Percentiles rank a stretch among this genome's conserved stretches.
Evolutionary conservation across 2,797 vertebrate species (phyloP).

Genomic region (Gallinago solitaria): DNA sequence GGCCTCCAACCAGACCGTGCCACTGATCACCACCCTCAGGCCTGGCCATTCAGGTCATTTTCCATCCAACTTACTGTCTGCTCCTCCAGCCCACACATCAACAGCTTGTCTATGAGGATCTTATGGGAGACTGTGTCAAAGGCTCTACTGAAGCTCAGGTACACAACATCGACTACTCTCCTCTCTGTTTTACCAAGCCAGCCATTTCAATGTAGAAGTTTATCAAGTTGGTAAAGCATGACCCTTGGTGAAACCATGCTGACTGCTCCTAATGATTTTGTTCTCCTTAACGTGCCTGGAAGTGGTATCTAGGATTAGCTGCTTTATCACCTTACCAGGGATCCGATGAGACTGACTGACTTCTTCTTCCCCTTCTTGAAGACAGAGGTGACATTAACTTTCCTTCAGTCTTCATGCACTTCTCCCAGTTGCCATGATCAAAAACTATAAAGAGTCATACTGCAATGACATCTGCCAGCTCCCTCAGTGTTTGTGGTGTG

Average conservation of each 20-base stretch:
- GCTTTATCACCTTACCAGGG: neutral
- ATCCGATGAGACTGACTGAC: neutral
- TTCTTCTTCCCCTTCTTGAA: neutral
- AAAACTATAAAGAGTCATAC: neutral
- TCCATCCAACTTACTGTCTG: neutral
- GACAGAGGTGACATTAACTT: fast-evolving
- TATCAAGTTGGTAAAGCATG: neutral
- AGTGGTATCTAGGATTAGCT: neutral
- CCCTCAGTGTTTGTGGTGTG: neutral
- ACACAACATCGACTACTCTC: neutral
- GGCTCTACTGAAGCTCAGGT: neutral
- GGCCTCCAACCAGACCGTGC: neutral
- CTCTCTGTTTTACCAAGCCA: neutral
- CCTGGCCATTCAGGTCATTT: neutral
- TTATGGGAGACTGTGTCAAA: neutral
- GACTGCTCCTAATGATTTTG: neutral
- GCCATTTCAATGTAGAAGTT: neutral
- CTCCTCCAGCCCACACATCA: neutral
- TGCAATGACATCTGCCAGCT: neutral
- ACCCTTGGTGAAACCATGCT: neutral
- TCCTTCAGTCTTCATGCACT: neutral
- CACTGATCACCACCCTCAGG: neutral
- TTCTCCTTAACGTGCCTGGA: neutral
- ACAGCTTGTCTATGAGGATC: neutral
- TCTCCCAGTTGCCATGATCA: neutral